phyloP scores from a whole-genome alignment of 2,113 vertebrate species.

The Gymnogyps californianus region DNA sequence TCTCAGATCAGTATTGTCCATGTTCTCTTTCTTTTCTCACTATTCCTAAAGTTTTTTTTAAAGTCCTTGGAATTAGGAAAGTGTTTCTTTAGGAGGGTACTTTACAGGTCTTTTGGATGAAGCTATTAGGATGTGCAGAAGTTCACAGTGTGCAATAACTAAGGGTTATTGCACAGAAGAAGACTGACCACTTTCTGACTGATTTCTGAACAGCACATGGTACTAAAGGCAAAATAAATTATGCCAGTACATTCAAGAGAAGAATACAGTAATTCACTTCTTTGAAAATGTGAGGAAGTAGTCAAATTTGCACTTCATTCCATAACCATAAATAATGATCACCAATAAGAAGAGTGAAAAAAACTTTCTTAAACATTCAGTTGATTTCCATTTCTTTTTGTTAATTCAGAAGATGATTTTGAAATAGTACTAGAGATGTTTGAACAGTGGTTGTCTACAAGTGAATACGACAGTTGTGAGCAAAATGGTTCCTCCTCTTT shows the following conservation, averaged over 20 bases:
- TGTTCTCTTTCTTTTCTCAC: not conserved
- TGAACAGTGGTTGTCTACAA: not conserved
- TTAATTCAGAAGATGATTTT: not conserved
- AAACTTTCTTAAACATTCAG: not conserved
- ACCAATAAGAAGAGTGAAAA: not conserved
- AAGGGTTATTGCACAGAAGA: not conserved
- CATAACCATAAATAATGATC: not conserved
- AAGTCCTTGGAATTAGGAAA: not conserved
- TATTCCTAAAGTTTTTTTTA: not conserved
- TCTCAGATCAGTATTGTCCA: not conserved
- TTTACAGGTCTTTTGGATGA: not conserved
- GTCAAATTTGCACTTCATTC: not conserved
- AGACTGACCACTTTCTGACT: not conserved
- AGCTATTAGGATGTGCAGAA: not conserved
- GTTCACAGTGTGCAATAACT: not conserved
- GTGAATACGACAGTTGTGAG: not conserved
- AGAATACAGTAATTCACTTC: not conserved
- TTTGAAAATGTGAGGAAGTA: not conserved
- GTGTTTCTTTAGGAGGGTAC: not conserved
- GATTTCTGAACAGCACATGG: not conserved
- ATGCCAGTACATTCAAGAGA: accelerated
- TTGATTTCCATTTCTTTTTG: not conserved
- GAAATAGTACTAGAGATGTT: not conserved
- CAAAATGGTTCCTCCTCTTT: not conserved
- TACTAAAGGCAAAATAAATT: not conserved